Percentiles rank a stretch among this genome's conserved stretches.
Evolutionary conservation across 2,113 vertebrate genomes (phyloP).

Genomic region (Suricata suricatta): DNA sequence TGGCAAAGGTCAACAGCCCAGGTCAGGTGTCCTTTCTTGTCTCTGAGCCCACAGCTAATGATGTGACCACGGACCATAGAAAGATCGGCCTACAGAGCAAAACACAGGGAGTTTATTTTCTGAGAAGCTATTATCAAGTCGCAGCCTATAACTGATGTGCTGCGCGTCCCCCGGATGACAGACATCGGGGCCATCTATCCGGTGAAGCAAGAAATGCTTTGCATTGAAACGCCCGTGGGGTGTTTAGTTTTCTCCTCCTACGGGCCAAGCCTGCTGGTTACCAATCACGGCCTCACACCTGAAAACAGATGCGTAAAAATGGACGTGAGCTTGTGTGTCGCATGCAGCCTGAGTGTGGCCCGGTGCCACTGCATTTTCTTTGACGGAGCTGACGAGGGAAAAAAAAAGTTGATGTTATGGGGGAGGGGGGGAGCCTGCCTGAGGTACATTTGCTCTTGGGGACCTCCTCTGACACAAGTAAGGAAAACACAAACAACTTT

Average conservation of each 20-base stretch:
- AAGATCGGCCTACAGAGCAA: neutral
- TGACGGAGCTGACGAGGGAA: neutral
- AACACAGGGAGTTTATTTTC: neutral
- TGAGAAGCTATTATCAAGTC: neutral
- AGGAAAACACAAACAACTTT: too few relatives aligned
- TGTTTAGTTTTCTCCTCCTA: neutral
- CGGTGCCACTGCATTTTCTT: neutral
- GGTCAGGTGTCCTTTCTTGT: neutral
- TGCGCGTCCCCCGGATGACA: neutral
- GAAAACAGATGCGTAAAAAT: neutral
- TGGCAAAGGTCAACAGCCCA: rapidly evolving
- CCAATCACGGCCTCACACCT: rapidly evolving
- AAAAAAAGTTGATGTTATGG: neutral
- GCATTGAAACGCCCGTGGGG: neutral
- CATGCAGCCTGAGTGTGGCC: neutral
- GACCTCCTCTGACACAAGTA: neutral
- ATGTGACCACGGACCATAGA: neutral
- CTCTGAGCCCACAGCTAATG: neutral
- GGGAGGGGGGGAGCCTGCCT: rapidly evolving
- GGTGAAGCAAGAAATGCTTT: neutral
- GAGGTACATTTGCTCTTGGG: neutral
- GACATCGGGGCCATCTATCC: neutral
- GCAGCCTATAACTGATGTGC: neutral
- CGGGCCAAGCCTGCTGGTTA: neutral
- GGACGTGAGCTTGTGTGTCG: neutral